Conservation (phyloP, 2,888 invertebrate genomes). For the Philhelius pedissequus region DNA sequence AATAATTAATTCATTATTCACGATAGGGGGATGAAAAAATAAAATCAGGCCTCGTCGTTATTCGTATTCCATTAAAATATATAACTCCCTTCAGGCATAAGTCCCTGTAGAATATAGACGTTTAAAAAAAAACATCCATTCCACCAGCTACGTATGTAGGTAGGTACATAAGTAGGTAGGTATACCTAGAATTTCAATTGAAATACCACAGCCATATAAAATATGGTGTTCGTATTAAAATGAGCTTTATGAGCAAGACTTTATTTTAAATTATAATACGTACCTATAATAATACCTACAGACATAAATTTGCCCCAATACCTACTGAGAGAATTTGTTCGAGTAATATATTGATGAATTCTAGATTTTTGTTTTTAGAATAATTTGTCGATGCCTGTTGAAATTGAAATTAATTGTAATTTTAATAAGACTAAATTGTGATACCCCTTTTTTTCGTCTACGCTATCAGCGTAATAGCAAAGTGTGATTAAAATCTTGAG, state of each 20-base stretch:
- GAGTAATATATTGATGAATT: neutral
- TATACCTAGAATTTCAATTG: neutral
- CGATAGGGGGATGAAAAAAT: neutral
- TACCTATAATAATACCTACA: neutral
- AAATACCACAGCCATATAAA: neutral
- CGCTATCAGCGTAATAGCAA: no score
- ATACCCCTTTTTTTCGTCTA: no score
- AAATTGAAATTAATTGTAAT: neutral
- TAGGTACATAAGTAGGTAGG: neutral
- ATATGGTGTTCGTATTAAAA: neutral
- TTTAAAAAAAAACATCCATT: neutral
- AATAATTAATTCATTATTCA: slow-evolving; percentile 2
- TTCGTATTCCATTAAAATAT: neutral
- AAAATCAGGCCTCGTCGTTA: neutral
- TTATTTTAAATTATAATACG: neutral
- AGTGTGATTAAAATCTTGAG: no score
- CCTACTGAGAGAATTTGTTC: neutral
- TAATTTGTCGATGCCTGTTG: neutral
- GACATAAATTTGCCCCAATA: neutral
- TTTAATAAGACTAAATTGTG: no score
- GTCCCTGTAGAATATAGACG: no score
- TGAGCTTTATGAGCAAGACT: neutral
- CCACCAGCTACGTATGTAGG: neutral
- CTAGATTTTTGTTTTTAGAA: neutral
- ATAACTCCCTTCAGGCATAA: no score